These are phyloP conservation scores for Loris lydekkerianus DNA, from an alignment of 2,797 vertebrate species.

Conservation along the genomic window DNA sequence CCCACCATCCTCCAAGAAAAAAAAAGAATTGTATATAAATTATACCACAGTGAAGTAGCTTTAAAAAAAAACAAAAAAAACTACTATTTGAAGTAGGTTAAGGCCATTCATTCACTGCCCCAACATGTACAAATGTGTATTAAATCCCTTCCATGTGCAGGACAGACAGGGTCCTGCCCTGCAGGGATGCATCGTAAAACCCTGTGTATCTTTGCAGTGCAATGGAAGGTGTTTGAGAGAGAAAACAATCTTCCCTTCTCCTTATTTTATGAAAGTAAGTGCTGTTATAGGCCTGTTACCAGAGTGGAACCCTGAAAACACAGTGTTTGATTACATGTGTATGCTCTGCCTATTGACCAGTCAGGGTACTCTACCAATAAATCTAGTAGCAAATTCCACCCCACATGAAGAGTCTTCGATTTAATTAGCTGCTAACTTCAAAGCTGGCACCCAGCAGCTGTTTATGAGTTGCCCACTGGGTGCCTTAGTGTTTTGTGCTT, in stretches of 20 bases:
- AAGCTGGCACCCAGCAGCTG: background rate
- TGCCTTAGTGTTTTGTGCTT: background rate
- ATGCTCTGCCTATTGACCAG: background rate
- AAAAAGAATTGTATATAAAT: too few species aligned
- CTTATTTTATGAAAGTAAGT: background rate
- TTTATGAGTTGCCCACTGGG: background rate
- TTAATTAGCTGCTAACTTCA: background rate
- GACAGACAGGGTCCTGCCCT: background rate
- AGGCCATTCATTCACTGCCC: background rate
- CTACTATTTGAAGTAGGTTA: background rate
- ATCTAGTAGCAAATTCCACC: background rate
- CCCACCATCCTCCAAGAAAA: too few species aligned
- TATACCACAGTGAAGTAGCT: too few species aligned
- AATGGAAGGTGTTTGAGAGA: background rate
- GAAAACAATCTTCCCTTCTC: background rate
- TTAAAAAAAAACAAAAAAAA: too few species aligned
- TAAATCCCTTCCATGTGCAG: background rate
- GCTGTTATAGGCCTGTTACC: background rate
- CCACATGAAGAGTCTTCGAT: background rate
- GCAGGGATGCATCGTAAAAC: background rate
- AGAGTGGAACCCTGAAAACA: background rate
- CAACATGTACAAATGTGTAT: background rate
- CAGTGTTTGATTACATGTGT: background rate
- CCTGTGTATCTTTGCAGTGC: background rate
- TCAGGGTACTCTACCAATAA: background rate